Evolutionary conservation across 2,113 vertebrate species (phyloP).

Genomic region (Poeciliopsis prolifica): DNA sequence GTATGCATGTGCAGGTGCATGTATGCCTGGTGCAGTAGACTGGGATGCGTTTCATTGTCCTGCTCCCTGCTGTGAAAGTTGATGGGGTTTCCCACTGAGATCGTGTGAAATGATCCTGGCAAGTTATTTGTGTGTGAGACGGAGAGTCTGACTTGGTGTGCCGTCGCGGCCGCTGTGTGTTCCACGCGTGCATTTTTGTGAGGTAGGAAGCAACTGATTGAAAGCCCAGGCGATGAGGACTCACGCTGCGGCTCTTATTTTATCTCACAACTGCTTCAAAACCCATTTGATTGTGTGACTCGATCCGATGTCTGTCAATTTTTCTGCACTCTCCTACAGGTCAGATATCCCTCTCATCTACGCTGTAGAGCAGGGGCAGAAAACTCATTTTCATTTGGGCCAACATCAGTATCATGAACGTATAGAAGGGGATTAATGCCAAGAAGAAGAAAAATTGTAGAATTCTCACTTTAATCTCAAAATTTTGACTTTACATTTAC

Average conservation of each 20-base stretch:
- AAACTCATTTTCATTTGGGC: too few species aligned
- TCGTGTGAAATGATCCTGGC: conserved; percentile 62
- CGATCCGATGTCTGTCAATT: conserved; percentile 54
- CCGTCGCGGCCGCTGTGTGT: conserved; percentile 23
- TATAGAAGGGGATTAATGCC: too few species aligned
- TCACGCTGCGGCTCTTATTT: conserved; percentile 65
- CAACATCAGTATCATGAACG: too few species aligned
- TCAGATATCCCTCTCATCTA: background rate
- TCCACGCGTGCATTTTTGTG: conserved; percentile 22
- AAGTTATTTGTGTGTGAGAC: conserved; percentile 60
- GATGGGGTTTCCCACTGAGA: conserved; percentile 72
- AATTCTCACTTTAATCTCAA: too few species aligned
- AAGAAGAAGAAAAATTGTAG: too few species aligned
- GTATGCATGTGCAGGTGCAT: background rate
- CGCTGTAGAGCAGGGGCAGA: background rate
- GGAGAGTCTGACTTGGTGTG: conserved; percentile 14
- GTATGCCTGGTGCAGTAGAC: conserved; percentile 22
- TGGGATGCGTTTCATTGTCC: conserved; percentile 63
- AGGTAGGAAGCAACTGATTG: conserved; percentile 62
- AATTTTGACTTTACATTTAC: too few species aligned
- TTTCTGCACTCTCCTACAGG: conserved; percentile 7
- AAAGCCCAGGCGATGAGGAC: conserved; percentile 52
- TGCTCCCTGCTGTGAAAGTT: conserved; percentile 71
- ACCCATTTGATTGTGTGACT: conserved; percentile 63
- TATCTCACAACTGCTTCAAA: conserved; percentile 40